Conservation (phyloP, 1,140 invertebrate genomes). For the Sinonovacula constricta region DNA sequence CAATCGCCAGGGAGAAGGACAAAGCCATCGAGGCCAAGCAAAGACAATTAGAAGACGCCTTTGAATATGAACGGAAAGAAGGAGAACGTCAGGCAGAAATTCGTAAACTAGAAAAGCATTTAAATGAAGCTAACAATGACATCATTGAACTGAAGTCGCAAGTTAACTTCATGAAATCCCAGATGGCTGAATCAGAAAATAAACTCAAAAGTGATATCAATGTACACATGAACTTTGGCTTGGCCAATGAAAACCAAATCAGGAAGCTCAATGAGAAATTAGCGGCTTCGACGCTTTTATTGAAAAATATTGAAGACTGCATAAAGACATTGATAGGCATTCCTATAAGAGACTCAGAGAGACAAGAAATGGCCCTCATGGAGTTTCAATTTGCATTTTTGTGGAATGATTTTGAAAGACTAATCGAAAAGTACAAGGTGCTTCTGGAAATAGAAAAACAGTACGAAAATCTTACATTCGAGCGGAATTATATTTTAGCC, state of each 20-base stretch:
- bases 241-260: conserved; percentile 42
- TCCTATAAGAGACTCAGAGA: conserved; percentile 29
- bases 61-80: conserved; percentile 39
- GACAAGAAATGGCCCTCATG: conserved; percentile 44
- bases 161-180: background rate
- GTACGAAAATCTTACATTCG: conserved; percentile 26
- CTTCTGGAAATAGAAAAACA: conserved; percentile 38
- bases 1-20: conserved; percentile 50
- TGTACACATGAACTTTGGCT: conserved; percentile 34
- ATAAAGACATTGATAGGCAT: conserved; percentile 11
- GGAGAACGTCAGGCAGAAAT: conserved; percentile 26
- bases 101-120: conserved; percentile 4
- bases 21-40: conserved; percentile 55
- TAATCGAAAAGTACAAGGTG: conserved; percentile 27
- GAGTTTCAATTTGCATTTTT: conserved; percentile 41
- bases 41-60: conserved; percentile 48
- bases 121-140: conserved; percentile 13
- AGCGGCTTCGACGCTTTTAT: background rate
- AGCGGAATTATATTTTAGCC: conserved; percentile 40
- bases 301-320: conserved; percentile 9
- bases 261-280: conserved; percentile 6
- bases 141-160: conserved; percentile 35
- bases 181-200: conserved; percentile 35
- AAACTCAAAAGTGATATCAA: conserved; percentile 28
- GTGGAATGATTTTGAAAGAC: conserved; percentile 22